phyloP scores from a whole-genome alignment of 1,140 invertebrate genomes.

The Piezodorus guildinii region DNA sequence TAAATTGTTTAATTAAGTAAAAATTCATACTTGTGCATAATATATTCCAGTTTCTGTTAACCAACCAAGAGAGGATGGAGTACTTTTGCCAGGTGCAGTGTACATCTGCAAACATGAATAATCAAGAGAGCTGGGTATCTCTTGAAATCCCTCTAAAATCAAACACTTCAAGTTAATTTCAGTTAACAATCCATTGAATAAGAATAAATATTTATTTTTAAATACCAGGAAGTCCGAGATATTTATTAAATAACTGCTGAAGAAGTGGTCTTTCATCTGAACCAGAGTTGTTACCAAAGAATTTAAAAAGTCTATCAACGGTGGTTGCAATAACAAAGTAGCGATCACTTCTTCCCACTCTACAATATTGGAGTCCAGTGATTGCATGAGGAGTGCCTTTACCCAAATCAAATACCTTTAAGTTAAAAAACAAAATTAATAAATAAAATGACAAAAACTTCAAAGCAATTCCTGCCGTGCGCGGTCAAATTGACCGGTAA shows the following conservation, averaged over 20 bases:
- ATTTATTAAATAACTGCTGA: conserved; percentile 68
- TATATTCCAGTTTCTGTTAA: conserved; percentile 63
- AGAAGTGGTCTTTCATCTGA: conserved; percentile 67
- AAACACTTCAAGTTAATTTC: background rate
- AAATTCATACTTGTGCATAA: conserved; percentile 45
- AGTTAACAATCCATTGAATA: background rate
- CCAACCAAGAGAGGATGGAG: conserved; percentile 76
- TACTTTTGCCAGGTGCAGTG: conserved; percentile 48
- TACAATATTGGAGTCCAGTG: conserved; percentile 74
- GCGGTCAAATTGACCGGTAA: no score
- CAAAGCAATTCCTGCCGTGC: no score
- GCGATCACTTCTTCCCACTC: conserved; percentile 52
- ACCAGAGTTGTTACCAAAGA: conserved; percentile 57
- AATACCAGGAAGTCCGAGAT: conserved; percentile 59
- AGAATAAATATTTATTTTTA: background rate
- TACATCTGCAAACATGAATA: conserved; percentile 74
- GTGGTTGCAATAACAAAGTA: conserved; percentile 77
- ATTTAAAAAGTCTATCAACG: conserved; percentile 70
- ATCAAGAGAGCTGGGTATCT: conserved; percentile 59
- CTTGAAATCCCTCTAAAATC: conserved; percentile 48
- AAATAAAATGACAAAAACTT: no score
- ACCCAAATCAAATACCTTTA: conserved; percentile 74
- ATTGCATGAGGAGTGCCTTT: conserved; percentile 57
- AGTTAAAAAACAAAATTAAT: no score
- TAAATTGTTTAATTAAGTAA: background rate